Base-by-base conservation (phyloP, 2,888 invertebrate species). In the Ditula angustiorana region DNA sequence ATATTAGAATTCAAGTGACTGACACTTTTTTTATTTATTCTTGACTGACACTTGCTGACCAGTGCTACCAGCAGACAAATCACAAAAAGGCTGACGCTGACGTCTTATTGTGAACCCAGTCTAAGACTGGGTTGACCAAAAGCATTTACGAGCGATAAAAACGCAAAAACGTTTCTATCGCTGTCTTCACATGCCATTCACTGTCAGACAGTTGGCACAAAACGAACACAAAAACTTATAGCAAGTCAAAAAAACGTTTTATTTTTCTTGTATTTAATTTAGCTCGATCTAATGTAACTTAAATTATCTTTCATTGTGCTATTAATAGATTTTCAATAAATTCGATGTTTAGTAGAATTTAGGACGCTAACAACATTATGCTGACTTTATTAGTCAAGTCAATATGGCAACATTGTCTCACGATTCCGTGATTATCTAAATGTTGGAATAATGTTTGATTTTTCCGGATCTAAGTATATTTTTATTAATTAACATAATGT, bases 391-490 rank as follows among this genome's bases (percentile, higher is more conserved):
- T 30, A n/a, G n/a, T n/a, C 49, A 28, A 61, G 47, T 60, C 23
- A 61, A 47, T 47, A 75, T 82, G 88, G 88, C 84, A 89, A 88
- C 86, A 85, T 84, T 68, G 65, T 74, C 74, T 77, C 79, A 79
- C 79, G 82, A 83, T 87, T 87, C 82, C 86, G 86, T 89, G 87
- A 87, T 83, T 87, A 82, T 81, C 82, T 88, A 86, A 86, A 88
- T 90, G 90, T 90, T 87, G 88, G 84, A 85, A 90, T 84, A 87
- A 85, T 87, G 88, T 90, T 90, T 91, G 85, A 88, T 88, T 89
- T 88, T 83, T 82, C 86, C 87, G 85, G 86, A 85, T 79, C 87
- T 81, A 77, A 79, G 77, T 76, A 77, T 78, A 83, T 76, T 67
- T 64, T 62, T 83, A 82, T 81, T 82, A 83, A 73, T 75, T 86